Conservation (phyloP, 1,140 invertebrate species). For the Pristionchus pacificus region DNA sequence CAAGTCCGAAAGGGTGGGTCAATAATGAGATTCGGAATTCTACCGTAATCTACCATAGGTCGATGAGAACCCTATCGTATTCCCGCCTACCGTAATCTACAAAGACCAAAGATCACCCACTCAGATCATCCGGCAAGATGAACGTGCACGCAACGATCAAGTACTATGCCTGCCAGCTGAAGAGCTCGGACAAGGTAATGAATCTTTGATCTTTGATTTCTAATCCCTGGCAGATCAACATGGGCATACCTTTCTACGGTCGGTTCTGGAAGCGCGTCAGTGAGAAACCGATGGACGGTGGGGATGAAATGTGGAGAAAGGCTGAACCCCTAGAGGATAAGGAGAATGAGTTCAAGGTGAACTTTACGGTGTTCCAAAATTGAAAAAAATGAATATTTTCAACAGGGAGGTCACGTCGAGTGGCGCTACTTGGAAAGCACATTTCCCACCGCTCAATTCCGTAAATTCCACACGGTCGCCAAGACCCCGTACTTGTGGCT, state of each 20-base stretch:
- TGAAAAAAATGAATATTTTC: slow-evolving; percentile 11
- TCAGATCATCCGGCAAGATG: slow-evolving; percentile 48
- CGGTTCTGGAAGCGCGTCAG: slow-evolving; percentile 55
- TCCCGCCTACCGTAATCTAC: neutral
- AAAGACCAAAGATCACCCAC: neutral
- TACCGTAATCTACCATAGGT: no score
- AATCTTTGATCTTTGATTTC: neutral
- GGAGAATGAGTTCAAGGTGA: slow-evolving; percentile 14
- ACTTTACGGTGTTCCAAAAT: neutral
- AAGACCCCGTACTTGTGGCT: slow-evolving; percentile 40
- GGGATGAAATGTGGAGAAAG: slow-evolving; percentile 52
- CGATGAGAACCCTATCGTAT: no score
- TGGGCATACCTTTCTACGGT: slow-evolving; percentile 56
- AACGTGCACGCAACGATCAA: slow-evolving; percentile 57
- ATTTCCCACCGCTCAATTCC: slow-evolving; percentile 15
- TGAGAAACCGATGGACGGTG: slow-evolving; percentile 45
- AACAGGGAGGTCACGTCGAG: slow-evolving; percentile 43
- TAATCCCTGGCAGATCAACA: slow-evolving; percentile 34
- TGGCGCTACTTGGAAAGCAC: slow-evolving; percentile 37
- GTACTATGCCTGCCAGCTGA: slow-evolving; percentile 48
- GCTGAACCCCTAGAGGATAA: slow-evolving; percentile 13
- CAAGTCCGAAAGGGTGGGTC: slow-evolving; percentile 47
- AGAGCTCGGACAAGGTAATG: slow-evolving; percentile 43
- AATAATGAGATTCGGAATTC: no score
- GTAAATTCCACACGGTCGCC: slow-evolving; percentile 39